Evolutionary conservation across 2,888 invertebrate species (phyloP), one percentile per base, ranked within the genome.

Genomic region (Ferdinandea cuprea): DNA sequence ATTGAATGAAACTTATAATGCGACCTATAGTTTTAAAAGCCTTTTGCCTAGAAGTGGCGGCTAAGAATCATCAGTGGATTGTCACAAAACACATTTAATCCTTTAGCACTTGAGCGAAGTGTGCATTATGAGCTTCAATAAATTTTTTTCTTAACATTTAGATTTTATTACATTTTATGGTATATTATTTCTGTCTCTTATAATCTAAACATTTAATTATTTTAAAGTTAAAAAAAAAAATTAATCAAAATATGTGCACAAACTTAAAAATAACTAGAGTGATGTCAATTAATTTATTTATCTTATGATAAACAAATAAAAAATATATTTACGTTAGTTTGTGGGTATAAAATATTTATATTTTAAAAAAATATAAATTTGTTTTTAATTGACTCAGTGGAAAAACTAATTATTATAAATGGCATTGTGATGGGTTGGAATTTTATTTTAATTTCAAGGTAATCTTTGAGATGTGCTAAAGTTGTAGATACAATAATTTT

Each of bases 221-320:
- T 66, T 77, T 79, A 85, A 81, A 79, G 86, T 85, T 86, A 85
- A 87, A 86, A 85, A 76, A 71, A 86, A 58, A 56, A 32, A 3
- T 19, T 48, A n/a, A n/a, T n/a, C 3, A 50, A 58, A 61, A 52
- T 8, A 71, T 44, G 52, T 65, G 50, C 46, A 46, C 17, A 50
- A 50, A 65, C 48, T 37, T 71, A 50, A 35, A 46, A 5, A 56
- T 44, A 56, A 42, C 19, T 11, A 56, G 30, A 59, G 72, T 78
- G 71, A 78, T 78, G 58, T 78, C 28, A 50, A 56, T 9, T 52
- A 66, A 54, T 21, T 28, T 28, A 35, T 59, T 52, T 25, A 19
- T 13, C 5, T 25, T 40, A 2, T 40, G 1, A 35, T 37, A 40
- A 13, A 25, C 21, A 61, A 25, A 25, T n/a, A n/a, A n/a, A 13